A percentile compares a stretch with the other conserved stretches of the same genome.
Conservation (phyloP, 2,113 vertebrate species). For the Dascyllus trimaculatus region DNA sequence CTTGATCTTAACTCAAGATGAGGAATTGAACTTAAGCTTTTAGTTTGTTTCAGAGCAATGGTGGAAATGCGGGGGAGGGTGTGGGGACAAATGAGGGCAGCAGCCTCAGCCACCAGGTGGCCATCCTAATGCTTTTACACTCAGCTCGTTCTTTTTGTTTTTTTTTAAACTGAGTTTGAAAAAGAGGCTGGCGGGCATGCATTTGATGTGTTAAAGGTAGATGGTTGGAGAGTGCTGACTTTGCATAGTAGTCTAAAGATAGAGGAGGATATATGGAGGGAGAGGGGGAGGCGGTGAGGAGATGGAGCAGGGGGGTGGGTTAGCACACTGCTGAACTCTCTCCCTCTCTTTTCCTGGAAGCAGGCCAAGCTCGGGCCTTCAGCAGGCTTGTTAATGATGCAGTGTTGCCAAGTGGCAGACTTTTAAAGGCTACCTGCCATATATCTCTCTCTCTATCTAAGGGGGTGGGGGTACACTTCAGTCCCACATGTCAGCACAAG, state of each 20-base stretch:
- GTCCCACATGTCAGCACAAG: slow-evolving; percentile 61
- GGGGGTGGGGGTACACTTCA: slow-evolving; percentile 24
- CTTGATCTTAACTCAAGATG: slow-evolving; percentile 44
- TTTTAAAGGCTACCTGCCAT: slow-evolving; percentile 75
- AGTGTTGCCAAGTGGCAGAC: slow-evolving; percentile 67
- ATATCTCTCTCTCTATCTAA: slow-evolving; percentile 48
- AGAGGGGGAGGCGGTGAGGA: not conserved
- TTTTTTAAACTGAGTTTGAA: slow-evolving; percentile 63
- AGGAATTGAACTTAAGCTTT: slow-evolving; percentile 28
- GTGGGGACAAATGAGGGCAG: slow-evolving; percentile 21
- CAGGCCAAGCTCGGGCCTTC: slow-evolving; percentile 71
- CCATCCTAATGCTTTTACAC: slow-evolving; percentile 48
- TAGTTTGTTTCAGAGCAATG: slow-evolving; percentile 15
- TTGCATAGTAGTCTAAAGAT: slow-evolving; percentile 75
- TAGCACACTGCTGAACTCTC: slow-evolving; percentile 46
- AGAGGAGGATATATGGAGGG: slow-evolving; percentile 43
- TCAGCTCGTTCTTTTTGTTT: slow-evolving; percentile 28
- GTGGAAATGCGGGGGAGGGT: not conserved
- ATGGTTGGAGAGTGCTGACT: slow-evolving; percentile 80
- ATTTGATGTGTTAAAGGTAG: slow-evolving; percentile 81
- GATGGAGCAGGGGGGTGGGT: slow-evolving; percentile 3
- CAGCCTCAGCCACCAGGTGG: slow-evolving; percentile 53
- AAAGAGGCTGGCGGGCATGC: slow-evolving; percentile 68
- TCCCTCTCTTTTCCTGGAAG: slow-evolving; percentile 58
- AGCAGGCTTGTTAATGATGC: slow-evolving; percentile 76